phyloP scores from a whole-genome alignment of 2,888 invertebrate species.

The Nasonovia ribisnigri region DNA sequence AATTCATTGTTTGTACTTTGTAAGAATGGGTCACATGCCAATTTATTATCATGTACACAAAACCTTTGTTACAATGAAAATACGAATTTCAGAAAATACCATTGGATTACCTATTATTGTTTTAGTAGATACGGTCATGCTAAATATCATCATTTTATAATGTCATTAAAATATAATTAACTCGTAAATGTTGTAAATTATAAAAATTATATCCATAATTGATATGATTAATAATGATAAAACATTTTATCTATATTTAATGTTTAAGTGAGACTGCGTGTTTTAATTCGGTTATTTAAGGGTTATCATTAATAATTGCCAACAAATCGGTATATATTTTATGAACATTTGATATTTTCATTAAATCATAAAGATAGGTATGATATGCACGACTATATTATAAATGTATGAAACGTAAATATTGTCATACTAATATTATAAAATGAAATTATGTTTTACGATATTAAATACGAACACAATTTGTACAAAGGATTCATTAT shows the following conservation, averaged over 20 bases:
- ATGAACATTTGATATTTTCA: background rate
- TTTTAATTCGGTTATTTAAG: conserved; percentile 2
- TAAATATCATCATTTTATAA: background rate
- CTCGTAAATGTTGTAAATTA: background rate
- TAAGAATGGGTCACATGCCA: background rate
- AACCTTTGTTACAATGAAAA: background rate
- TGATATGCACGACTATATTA: background rate
- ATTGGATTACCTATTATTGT: background rate
- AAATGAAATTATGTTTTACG: background rate
- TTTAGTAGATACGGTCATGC: background rate
- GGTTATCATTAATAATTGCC: background rate
- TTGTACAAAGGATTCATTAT: background rate
- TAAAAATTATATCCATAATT: background rate
- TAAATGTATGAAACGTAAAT: background rate
- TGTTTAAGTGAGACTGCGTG: background rate
- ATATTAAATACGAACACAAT: background rate
- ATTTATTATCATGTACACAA: background rate
- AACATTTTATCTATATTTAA: background rate
- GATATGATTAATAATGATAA: conserved; percentile 8
- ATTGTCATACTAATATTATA: background rate
- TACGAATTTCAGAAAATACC: background rate
- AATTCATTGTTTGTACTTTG: background rate
- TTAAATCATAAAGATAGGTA: background rate
- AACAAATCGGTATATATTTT: background rate
- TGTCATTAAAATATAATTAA: background rate